These are phyloP conservation scores for Clarias laeviceps DNA, from an alignment of 2,797 vertebrate genomes.

Conservation along the genomic window DNA sequence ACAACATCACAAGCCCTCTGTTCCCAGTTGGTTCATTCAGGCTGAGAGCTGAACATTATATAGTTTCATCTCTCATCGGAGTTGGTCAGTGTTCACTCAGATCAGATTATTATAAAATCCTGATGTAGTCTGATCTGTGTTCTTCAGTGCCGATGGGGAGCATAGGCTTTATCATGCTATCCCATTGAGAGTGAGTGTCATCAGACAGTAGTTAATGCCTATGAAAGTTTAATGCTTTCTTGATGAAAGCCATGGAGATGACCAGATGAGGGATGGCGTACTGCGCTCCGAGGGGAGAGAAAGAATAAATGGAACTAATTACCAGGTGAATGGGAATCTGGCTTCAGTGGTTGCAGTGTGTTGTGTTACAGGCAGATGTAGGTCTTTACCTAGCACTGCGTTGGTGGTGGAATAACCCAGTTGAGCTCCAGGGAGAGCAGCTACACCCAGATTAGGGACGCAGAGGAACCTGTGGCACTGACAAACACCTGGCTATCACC, in stretches of 20 bases:
- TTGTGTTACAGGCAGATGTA: constrained; percentile 49
- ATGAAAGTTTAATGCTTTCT: constrained; percentile 61
- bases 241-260: constrained; percentile 52
- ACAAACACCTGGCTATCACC: constrained; percentile 49
- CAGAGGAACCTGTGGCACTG: constrained; percentile 39
- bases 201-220: constrained; percentile 60
- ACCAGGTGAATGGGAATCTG: constrained; percentile 51
- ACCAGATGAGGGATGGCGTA: constrained; percentile 32
- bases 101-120: constrained; percentile 21
- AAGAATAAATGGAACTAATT: constrained; percentile 60
- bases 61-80: constrained; percentile 28
- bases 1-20: neutral
- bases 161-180: constrained; percentile 36
- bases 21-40: constrained; percentile 32
- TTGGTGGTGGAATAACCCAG: constrained; percentile 45
- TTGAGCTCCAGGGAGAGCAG: constrained; percentile 18
- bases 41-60: constrained; percentile 24
- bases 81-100: constrained; percentile 29
- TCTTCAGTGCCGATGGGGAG: constrained; percentile 29
- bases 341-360: constrained; percentile 36
- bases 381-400: constrained; percentile 42
- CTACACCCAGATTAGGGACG: constrained; percentile 26
- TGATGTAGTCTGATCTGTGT: neutral
- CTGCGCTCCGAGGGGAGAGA: constrained; percentile 44
- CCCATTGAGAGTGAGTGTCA: constrained; percentile 52